Evolutionary conservation across 64 coral and sea anemone genomes (phyloP).

Genomic region (Dendronephthya gigantea): DNA sequence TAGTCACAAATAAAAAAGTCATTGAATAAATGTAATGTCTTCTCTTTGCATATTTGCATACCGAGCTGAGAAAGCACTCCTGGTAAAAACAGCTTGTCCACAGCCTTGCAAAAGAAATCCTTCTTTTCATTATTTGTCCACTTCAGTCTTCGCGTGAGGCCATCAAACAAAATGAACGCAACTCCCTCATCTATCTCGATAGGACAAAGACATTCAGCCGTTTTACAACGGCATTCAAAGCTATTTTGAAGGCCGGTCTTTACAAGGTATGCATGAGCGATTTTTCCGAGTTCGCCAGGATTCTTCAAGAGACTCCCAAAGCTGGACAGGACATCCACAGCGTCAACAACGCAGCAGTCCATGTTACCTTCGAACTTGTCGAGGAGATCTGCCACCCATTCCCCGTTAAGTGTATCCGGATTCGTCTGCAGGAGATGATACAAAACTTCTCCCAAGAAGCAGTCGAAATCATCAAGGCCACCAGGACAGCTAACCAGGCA

Average conservation of each 20-base stretch:
- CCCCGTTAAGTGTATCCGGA: slow-evolving; percentile 33
- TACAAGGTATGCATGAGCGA: slow-evolving; percentile 63
- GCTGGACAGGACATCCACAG: slow-evolving; percentile 54
- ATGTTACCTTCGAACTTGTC: slow-evolving; percentile 65
- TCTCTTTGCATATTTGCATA: too few species aligned
- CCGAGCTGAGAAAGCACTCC: slow-evolving; percentile 66
- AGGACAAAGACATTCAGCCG: slow-evolving; percentile 74
- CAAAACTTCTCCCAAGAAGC: neutral
- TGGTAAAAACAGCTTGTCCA: slow-evolving; percentile 55
- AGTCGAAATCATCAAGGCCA: neutral
- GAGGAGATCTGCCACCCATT: slow-evolving; percentile 51
- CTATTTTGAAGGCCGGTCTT: slow-evolving; percentile 69
- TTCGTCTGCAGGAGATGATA: slow-evolving; percentile 7
- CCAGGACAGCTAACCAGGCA: neutral
- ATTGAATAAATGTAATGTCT: too few species aligned
- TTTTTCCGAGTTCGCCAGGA: slow-evolving; percentile 48
- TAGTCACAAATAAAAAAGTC: too few species aligned
- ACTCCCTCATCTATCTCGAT: slow-evolving; percentile 76
- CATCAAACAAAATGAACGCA: slow-evolving; percentile 82
- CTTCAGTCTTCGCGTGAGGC: slow-evolving; percentile 63
- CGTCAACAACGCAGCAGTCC: slow-evolving; percentile 58
- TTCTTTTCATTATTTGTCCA: slow-evolving; percentile 74
- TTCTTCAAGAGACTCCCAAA: slow-evolving; percentile 57
- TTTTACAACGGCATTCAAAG: slow-evolving; percentile 79
- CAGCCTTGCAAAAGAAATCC: slow-evolving; percentile 70